These are phyloP conservation scores for Athalia cordata DNA, from an alignment of 2,888 invertebrate species.

Conservation along the genomic window DNA sequence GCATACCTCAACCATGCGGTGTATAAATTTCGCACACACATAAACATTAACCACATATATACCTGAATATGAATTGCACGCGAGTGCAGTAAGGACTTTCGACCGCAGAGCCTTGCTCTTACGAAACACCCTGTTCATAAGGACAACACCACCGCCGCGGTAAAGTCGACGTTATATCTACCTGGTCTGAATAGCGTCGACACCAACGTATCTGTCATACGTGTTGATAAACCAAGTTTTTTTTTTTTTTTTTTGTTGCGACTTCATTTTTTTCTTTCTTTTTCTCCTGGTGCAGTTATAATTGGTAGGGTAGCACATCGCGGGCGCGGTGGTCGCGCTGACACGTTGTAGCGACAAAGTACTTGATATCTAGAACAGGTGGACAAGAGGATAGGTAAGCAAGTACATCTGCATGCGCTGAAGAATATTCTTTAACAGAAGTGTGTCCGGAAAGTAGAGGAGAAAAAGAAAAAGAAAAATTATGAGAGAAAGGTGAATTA, in stretches of 20 bases:
- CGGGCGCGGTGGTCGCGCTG: no score
- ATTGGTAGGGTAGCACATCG: conserved; percentile 1
- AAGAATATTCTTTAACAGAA: no score
- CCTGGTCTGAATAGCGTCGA: conserved; percentile 4
- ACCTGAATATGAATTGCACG: conserved; percentile 5
- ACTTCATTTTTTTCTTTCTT: neutral
- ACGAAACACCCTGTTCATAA: conserved; percentile 22
- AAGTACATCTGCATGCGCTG: no score
- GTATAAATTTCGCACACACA: neutral
- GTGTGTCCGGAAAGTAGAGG: no score
- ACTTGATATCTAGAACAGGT: no score
- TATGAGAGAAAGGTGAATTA: no score
- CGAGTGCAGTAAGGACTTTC: conserved; percentile 27
- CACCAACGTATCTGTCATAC: conserved; percentile 12
- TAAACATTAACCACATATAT: neutral
- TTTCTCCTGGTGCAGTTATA: neutral
- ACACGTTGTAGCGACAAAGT: no score
- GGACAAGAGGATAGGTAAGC: no score
- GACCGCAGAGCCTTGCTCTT: conserved; percentile 21
- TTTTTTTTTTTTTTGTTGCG: conserved; percentile 4
- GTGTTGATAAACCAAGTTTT: neutral
- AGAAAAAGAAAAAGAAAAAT: no score
- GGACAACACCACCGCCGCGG: neutral
- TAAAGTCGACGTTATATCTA: neutral
- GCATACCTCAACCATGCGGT: no score